A percentile compares a stretch with the other conserved stretches of the same genome.
phyloP scores from a whole-genome alignment of 2,113 vertebrate species.

The Petrocephalus microphthalmus region DNA sequence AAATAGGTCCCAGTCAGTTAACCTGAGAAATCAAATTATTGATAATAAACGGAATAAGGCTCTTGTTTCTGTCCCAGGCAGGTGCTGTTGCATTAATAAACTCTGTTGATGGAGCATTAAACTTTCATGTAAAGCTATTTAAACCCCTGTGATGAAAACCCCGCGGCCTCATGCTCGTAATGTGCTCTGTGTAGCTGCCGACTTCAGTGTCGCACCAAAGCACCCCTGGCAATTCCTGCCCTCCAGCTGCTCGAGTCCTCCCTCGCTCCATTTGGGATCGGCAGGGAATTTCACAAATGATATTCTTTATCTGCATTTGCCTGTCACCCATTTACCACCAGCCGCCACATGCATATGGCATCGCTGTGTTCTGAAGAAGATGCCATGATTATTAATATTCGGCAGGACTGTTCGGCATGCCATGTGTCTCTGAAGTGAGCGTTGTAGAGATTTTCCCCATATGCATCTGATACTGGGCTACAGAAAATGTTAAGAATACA shows the following conservation, averaged over 20 bases:
- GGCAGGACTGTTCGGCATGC: neutral
- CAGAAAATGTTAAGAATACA: neutral
- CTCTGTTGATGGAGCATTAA: neutral
- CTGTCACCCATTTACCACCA: neutral
- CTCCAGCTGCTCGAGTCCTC: neutral
- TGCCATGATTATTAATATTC: conserved; percentile 1
- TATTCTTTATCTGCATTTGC: neutral
- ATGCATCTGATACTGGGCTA: neutral
- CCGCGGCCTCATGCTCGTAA: neutral
- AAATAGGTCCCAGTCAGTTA: neutral
- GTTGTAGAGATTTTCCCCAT: neutral
- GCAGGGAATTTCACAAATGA: conserved; percentile 9
- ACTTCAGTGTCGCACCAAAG: neutral
- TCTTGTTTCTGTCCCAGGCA: neutral
- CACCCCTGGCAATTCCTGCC: neutral
- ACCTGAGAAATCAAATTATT: neutral
- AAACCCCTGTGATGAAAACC: neutral
- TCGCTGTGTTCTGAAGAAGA: neutral
- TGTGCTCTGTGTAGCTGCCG: neutral
- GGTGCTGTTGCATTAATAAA: neutral
- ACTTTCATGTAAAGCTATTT: neutral
- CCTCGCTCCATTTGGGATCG: neutral
- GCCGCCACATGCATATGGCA: neutral
- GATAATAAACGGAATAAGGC: neutral
- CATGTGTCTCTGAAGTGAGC: neutral